Conservation (phyloP, 2,113 vertebrate genomes). For the Pygoscelis adeliae region DNA sequence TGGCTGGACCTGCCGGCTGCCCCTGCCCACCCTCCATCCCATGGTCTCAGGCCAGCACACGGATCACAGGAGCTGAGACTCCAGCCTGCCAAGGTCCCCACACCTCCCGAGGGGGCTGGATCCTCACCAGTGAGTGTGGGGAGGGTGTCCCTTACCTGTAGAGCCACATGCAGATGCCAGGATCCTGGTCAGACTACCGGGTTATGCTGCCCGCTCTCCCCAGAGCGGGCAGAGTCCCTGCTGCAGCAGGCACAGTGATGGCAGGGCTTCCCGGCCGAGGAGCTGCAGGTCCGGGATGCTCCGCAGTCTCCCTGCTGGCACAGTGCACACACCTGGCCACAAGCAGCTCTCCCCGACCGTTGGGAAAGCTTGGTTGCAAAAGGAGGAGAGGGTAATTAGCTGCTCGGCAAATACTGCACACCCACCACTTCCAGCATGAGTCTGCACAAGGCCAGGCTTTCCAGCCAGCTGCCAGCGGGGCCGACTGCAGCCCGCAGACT, state of each 20-base stretch:
- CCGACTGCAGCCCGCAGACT: neutral
- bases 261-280: fast-evolving
- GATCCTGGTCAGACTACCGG: neutral
- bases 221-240: neutral
- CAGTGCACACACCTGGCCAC: neutral
- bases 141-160: neutral
- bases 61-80: fast-evolving
- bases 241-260: neutral
- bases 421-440: neutral
- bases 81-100: fast-evolving
- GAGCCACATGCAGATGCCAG: neutral
- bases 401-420: neutral
- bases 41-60: fast-evolving
- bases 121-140: fast-evolving
- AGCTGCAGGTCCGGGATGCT: neutral
- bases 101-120: neutral
- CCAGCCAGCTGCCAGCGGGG: neutral
- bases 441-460: neutral
- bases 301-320: fast-evolving
- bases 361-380: neutral
- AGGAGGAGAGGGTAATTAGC: neutral
- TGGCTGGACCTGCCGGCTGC: neutral
- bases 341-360: neutral
- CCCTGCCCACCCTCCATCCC: neutral
- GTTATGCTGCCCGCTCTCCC: neutral